phyloP scores from a whole-genome alignment of 2,888 invertebrate genomes.

The Eulithis testata region DNA sequence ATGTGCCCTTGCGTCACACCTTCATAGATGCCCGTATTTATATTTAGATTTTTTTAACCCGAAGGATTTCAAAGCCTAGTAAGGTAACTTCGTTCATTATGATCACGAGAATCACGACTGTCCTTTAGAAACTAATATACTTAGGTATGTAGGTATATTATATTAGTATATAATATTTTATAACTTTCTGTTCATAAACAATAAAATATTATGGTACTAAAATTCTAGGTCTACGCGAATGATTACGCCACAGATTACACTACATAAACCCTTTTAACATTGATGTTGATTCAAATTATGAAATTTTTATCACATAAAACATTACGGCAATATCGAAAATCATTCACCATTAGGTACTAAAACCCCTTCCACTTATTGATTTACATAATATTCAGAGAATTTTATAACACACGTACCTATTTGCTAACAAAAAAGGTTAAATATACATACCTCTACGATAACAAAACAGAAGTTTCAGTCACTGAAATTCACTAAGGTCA shows the following conservation, averaged over 20 bases:
- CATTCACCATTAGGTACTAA: slow-evolving; percentile 16
- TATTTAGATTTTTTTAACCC: background rate
- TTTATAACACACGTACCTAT: background rate
- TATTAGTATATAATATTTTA: too few species aligned
- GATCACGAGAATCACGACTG: too few species aligned
- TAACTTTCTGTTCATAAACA: too few species aligned
- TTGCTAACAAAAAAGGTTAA: slow-evolving; percentile 1
- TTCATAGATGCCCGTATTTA: slow-evolving; percentile 17
- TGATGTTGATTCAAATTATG: slow-evolving; percentile 23
- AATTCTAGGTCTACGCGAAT: background rate
- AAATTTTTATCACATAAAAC: slow-evolving; percentile 35
- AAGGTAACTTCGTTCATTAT: background rate
- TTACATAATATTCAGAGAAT: slow-evolving; percentile 21
- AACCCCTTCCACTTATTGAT: slow-evolving; percentile 8
- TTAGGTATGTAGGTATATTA: too few species aligned
- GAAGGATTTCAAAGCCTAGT: slow-evolving; percentile 1
- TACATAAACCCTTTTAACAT: slow-evolving; percentile 32
- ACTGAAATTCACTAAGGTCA: slow-evolving; percentile 25
- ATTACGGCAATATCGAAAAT: slow-evolving; percentile 38
- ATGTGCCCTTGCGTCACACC: slow-evolving; percentile 45
- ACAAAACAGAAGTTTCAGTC: slow-evolving; percentile 22
- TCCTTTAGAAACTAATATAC: too few species aligned
- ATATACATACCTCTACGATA: slow-evolving; percentile 23
- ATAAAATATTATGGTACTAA: slow-evolving; percentile 7
- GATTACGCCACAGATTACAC: slow-evolving; percentile 8